These are phyloP conservation scores for Artemia sinica DNA, from an alignment of 2,888 invertebrate species.

Conservation along the genomic window DNA sequence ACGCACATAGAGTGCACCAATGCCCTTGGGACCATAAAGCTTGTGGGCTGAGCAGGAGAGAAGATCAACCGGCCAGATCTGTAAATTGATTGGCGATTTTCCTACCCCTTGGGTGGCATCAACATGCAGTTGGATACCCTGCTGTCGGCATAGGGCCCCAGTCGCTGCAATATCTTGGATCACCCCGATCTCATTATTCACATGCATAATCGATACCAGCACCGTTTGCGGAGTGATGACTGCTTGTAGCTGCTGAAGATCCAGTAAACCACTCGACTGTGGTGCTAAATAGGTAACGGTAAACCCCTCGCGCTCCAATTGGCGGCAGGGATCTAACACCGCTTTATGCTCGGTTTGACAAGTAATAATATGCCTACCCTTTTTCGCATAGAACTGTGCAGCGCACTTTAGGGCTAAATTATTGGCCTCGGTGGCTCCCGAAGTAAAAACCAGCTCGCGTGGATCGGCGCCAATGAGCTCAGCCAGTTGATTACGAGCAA, in stretches of 20 bases:
- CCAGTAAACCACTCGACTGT: slow-evolving; percentile 57
- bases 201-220: slow-evolving; percentile 86
- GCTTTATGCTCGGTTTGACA: slow-evolving; percentile 99
- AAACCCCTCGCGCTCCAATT: slow-evolving; percentile 82
- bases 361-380: slow-evolving; percentile 87
- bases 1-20: too few species aligned
- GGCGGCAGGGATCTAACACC: slow-evolving; percentile 90
- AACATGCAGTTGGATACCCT: slow-evolving; percentile 89
- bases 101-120: slow-evolving; percentile 97
- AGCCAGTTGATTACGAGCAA: slow-evolving; percentile 76
- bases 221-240: slow-evolving; percentile 73
- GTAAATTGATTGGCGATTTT: slow-evolving; percentile 79
- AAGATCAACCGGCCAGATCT: slow-evolving; percentile 81
- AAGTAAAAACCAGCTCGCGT: slow-evolving; percentile 93
- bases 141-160: slow-evolving; percentile 61
- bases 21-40: slow-evolving; percentile 77
- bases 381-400: slow-evolving; percentile 68
- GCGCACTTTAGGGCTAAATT: slow-evolving; percentile 95
- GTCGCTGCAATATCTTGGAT: slow-evolving; percentile 81
- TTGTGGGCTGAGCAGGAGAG: slow-evolving; percentile 98
- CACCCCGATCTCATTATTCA: slow-evolving; percentile 98
- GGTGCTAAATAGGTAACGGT: slow-evolving; percentile 89
- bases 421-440: slow-evolving; percentile 97
- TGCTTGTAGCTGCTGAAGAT: slow-evolving; percentile 56
- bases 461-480: slow-evolving; percentile 77